Evolutionary conservation across 2,113 vertebrate genomes (phyloP), one percentile per base, ranked within the genome.

Genomic region (Pelmatolapia mariae): DNA sequence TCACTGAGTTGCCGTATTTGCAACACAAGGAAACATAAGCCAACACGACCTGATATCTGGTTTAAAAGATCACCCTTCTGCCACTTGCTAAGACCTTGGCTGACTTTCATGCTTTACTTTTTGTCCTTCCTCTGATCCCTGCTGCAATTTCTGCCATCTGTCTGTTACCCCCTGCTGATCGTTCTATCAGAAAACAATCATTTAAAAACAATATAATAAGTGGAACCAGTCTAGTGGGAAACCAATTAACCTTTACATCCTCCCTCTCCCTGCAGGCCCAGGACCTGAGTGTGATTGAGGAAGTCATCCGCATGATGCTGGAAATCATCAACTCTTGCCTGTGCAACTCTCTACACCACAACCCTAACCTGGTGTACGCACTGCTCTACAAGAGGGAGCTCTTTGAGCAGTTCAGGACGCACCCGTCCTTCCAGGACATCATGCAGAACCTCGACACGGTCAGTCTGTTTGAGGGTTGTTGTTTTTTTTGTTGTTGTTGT

Each of bases 291-390:
- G 98, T 99, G 94, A 99, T 99, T 0, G 98, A 99, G 93, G 99
- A 99, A 89, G 99, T 99, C 94, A 99, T 99, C 95, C 96, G 99
- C 43, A 99, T 99, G 99, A 98, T 99, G 98, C 82, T 99, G 89
- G 99, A 99, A 95, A 99, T 99, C 91, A 99, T 99, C 96, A 99
- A 99, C 96, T 99, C 98, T 63, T 99, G 99, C 94, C 94, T 99
- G 92, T 97, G 97, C 76, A 99, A 97, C 86, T 99, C 98, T 2
- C 97, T 99, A 4, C 98, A 99, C 81, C 98, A 99, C 96, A 99
- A 99, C 93, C 98, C 98, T 0, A 99, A 99, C 96, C 87, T 99
- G 96, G 98, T 99, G 12, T 99, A 99, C 0, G 98, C 98, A 0
- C 95, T 99, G 92, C 98, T 99, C 7, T 99, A 99, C 95, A 99